Evolutionary conservation across 2,113 vertebrate genomes (phyloP).

Genomic region (Myanophis thanlyinensis): DNA sequence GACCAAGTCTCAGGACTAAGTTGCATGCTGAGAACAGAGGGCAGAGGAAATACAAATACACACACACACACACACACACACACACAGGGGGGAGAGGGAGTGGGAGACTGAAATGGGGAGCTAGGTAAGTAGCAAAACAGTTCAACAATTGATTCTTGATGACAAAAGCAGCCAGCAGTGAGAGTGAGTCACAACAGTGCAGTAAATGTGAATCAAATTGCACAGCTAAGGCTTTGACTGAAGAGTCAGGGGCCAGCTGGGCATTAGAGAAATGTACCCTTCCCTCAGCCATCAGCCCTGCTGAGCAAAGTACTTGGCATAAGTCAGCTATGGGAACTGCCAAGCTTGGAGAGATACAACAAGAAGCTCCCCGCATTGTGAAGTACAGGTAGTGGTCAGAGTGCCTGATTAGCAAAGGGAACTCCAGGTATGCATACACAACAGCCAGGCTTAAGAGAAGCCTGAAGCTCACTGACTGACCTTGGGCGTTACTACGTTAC

Average conservation of each 20-base stretch:
- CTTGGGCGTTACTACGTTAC: background rate
- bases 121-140: background rate
- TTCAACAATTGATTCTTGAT: background rate
- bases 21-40: background rate
- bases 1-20: background rate
- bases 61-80: no score
- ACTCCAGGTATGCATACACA: background rate
- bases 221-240: no score
- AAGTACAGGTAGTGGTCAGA: background rate
- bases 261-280: background rate
- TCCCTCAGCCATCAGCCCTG: rapidly evolving
- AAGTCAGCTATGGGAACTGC: background rate
- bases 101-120: background rate
- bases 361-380: background rate
- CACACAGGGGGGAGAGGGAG: no score
- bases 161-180: background rate
- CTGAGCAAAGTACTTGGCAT: background rate
- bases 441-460: background rate
- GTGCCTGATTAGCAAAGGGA: background rate
- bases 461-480: background rate
- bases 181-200: background rate
- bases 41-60: background rate
- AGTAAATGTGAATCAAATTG: background rate
- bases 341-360: background rate
- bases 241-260: no score